Evolutionary conservation across 2,113 vertebrate species (phyloP).

Genomic region (Antidorcas marsupialis): DNA sequence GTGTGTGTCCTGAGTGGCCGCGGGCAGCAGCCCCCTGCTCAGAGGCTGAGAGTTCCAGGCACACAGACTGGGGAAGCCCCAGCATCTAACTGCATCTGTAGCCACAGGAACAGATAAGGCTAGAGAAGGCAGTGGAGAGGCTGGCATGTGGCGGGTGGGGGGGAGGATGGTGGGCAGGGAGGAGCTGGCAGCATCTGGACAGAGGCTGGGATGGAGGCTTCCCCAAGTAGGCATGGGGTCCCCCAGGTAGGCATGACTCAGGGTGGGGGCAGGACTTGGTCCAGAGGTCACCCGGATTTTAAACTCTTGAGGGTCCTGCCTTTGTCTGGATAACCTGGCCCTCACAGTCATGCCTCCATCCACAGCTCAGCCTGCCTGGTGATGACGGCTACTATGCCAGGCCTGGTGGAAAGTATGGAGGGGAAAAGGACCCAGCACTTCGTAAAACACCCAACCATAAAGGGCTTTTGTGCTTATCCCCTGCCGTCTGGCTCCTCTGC

Average conservation of each 20-base stretch:
- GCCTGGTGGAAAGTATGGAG: no score
- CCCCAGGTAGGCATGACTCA: not conserved
- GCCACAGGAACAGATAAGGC: not conserved
- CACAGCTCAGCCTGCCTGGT: not conserved
- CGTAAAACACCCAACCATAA: not conserved
- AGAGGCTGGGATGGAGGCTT: not conserved
- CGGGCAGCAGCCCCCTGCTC: not conserved
- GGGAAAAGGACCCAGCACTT: not conserved
- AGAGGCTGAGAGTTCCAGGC: not conserved
- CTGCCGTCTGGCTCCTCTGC: not conserved
- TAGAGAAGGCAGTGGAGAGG: not conserved
- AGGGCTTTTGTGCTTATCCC: not conserved
- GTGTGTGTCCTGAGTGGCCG: accelerated
- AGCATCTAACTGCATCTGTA: not conserved
- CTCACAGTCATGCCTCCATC: not conserved
- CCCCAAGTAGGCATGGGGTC: not conserved
- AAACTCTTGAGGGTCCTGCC: not conserved
- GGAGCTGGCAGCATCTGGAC: not conserved
- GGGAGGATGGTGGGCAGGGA: no score
- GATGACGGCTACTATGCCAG: not conserved
- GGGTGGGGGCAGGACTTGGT: not conserved
- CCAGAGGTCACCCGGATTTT: not conserved
- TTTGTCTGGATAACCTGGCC: not conserved
- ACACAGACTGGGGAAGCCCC: not conserved
- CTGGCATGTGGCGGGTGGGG: not conserved